These are phyloP conservation scores for Anguilla anguilla DNA, from an alignment of 2,797 vertebrate species.

Conservation along the genomic window DNA sequence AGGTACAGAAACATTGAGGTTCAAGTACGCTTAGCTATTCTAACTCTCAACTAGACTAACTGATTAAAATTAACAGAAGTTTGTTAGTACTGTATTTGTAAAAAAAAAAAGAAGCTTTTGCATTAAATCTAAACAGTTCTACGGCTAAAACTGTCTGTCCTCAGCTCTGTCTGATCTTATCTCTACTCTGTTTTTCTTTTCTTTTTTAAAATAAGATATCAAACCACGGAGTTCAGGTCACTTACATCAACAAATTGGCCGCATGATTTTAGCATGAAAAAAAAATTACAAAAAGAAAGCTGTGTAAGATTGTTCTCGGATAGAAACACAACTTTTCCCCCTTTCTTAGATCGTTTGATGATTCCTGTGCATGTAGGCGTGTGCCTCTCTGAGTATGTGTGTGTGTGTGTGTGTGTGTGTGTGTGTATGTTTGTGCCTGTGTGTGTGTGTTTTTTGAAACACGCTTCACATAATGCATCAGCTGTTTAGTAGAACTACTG, in stretches of 20 bases:
- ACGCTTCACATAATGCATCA: background rate
- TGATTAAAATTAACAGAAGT: slow-evolving; percentile 1
- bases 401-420: background rate
- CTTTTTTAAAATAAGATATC: slow-evolving; percentile 74
- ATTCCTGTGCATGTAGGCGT: slow-evolving; percentile 2
- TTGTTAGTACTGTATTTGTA: slow-evolving; percentile 14
- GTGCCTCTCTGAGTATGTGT: background rate
- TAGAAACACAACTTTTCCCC: slow-evolving; percentile 71
- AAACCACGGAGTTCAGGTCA: slow-evolving; percentile 85
- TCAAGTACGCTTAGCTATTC: slow-evolving; percentile 18
- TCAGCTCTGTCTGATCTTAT: background rate
- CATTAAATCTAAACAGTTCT: slow-evolving; percentile 52
- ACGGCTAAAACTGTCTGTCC: slow-evolving; percentile 54
- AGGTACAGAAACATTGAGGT: slow-evolving; percentile 7
- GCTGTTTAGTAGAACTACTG: background rate
- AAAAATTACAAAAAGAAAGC: slow-evolving; percentile 83
- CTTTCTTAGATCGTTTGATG: slow-evolving; percentile 6
- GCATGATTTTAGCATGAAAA: slow-evolving; percentile 86
- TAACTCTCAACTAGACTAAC: slow-evolving; percentile 13
- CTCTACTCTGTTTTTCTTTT: slow-evolving; percentile 25
- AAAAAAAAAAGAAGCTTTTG: slow-evolving; percentile 12
- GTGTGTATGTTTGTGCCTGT: background rate
- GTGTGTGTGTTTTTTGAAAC: background rate
- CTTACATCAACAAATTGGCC: slow-evolving; percentile 90
- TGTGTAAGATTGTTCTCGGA: slow-evolving; percentile 74